phyloP scores from a whole-genome alignment of 2,113 vertebrate species.

The Nesoenas mayeri region DNA sequence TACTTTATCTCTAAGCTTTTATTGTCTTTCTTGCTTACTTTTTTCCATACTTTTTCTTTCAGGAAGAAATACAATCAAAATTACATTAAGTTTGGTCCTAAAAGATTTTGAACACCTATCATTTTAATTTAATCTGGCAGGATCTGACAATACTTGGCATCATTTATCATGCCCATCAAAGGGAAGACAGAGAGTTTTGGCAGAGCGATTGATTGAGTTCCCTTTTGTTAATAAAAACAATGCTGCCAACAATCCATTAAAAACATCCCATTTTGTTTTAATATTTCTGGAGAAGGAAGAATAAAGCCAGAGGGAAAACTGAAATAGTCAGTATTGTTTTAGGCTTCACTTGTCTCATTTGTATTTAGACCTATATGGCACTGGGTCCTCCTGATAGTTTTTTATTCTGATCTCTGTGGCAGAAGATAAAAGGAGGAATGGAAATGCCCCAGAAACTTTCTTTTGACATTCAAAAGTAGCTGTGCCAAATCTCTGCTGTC shows the following conservation, averaged over 20 bases:
- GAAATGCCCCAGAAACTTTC: not conserved
- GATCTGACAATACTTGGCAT: constrained; percentile 19
- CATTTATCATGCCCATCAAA: constrained; percentile 46
- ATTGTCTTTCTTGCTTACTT: constrained; percentile 8
- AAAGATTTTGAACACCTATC: constrained; percentile 42
- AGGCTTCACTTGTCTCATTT: not conserved
- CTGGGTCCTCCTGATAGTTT: not conserved
- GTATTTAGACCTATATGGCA: not conserved
- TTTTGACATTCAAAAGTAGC: not conserved
- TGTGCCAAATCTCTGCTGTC: not conserved
- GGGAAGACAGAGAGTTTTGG: constrained; percentile 30
- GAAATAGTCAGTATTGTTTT: constrained; percentile 27
- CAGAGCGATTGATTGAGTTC: constrained; percentile 53
- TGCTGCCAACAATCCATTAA: constrained; percentile 43
- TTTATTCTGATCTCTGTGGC: not conserved
- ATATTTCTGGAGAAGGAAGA: constrained; percentile 28
- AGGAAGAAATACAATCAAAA: constrained; percentile 5
- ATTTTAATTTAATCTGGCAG: constrained; percentile 43
- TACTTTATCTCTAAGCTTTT: not conserved
- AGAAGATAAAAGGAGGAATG: not conserved
- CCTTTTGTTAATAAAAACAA: constrained; percentile 62
- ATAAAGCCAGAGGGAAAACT: constrained; percentile 40
- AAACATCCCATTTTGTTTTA: constrained; percentile 32
- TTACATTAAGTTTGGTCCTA: not conserved
- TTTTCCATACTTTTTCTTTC: constrained; percentile 22